Evolutionary conservation across 2,797 vertebrate genomes (phyloP).

Genomic region (Mastacembelus armatus): DNA sequence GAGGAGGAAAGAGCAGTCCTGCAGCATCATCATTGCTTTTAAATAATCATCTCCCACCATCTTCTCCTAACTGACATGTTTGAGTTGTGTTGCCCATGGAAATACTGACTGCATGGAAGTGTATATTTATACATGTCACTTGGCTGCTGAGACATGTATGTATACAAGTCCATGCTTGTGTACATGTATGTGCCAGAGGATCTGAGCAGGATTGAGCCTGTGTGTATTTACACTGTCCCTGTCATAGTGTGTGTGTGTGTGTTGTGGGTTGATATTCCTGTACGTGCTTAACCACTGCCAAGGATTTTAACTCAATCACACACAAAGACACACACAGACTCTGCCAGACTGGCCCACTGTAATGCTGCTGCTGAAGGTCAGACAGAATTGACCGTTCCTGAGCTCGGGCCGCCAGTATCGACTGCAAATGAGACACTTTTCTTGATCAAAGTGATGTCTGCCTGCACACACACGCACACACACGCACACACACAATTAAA

Average conservation of each 20-base stretch:
- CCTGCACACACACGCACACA: conserved; percentile 29
- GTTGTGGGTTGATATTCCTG: conserved; percentile 24
- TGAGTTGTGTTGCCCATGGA: background rate
- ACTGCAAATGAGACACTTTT: conserved; percentile 79
- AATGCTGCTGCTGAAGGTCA: conserved; percentile 81
- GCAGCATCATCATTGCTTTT: background rate
- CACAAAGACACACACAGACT: conserved; percentile 15
- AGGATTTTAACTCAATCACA: conserved; percentile 9
- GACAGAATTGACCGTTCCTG: conserved; percentile 77
- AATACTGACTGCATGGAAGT: background rate
- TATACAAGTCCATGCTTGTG: background rate
- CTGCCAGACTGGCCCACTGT: conserved; percentile 73
- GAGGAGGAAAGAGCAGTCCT: background rate
- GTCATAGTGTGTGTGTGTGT: conserved; percentile 25
- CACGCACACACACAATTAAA: conserved; percentile 22
- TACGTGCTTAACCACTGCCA: conserved; percentile 40
- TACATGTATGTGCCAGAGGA: background rate
- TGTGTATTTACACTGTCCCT: conserved; percentile 7
- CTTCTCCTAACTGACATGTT: background rate
- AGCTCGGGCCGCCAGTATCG: conserved; percentile 67
- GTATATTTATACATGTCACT: background rate
- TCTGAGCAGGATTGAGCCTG: conserved; percentile 11
- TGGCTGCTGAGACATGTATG: background rate
- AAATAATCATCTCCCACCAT: background rate
- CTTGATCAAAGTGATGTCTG: conserved; percentile 71